phyloP scores from a whole-genome alignment of 2,888 invertebrate species.

The Trissonchulus sp. region DNA sequence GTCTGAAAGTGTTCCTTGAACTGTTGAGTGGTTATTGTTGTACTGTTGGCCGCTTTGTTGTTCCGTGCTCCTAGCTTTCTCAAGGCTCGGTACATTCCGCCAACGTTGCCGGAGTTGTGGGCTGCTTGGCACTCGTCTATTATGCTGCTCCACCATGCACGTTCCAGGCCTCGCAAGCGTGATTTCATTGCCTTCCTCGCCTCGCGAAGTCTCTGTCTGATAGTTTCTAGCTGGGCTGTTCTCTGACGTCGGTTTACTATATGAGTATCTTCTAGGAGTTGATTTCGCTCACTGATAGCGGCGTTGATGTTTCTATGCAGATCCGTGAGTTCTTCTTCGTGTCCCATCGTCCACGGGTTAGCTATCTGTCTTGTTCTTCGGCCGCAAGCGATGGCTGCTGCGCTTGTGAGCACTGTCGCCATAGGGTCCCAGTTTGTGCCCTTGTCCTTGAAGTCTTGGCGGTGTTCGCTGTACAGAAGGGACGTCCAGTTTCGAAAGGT shows the following conservation, averaged over 20 bases:
- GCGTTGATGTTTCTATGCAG: too few relatives aligned
- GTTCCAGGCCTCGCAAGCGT: too few relatives aligned
- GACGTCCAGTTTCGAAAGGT: background rate
- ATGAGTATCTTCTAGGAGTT: too few relatives aligned
- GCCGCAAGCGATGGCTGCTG: background rate
- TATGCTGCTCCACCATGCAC: constrained; percentile 1
- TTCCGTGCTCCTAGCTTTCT: background rate
- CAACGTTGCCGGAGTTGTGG: background rate
- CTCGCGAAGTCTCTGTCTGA: too few relatives aligned
- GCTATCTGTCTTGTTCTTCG: too few relatives aligned
- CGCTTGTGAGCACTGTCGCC: background rate
- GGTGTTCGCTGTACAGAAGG: background rate
- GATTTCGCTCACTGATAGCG: background rate
- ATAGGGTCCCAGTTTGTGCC: background rate
- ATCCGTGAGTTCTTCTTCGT: too few relatives aligned
- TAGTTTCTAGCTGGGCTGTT: too few relatives aligned
- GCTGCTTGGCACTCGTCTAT: background rate
- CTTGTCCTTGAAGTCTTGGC: background rate
- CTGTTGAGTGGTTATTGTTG: background rate
- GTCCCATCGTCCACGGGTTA: too few relatives aligned
- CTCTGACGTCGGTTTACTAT: too few relatives aligned
- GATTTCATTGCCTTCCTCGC: too few relatives aligned
- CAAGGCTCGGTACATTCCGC: background rate
- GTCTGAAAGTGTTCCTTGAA: constrained; percentile 1
- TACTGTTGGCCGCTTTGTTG: constrained; percentile 5